phyloP scores from a whole-genome alignment of 2,888 invertebrate species.

The Spatulosminthurus flaviceps region DNA sequence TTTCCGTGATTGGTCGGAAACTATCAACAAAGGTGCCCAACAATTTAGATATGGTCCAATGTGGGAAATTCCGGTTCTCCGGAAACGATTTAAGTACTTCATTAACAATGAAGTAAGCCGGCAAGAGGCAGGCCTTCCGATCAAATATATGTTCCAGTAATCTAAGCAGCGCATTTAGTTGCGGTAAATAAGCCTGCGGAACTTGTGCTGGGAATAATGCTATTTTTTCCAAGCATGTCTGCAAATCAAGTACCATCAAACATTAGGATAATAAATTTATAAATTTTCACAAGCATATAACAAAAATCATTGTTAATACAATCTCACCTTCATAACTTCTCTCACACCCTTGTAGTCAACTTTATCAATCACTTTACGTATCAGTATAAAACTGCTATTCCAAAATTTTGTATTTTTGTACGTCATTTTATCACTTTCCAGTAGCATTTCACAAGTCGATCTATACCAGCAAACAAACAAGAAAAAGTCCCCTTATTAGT shows the following conservation, averaged over 20 bases:
- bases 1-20: conserved; percentile 88
- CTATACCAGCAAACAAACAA: conserved; percentile 67
- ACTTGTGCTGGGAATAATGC: conserved; percentile 80
- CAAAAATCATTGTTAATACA: no score
- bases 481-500: no score
- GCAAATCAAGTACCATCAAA: conserved; percentile 65
- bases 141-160: conserved; percentile 91
- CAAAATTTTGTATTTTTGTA: conserved; percentile 86
- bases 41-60: conserved; percentile 88
- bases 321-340: conserved; percentile 84
- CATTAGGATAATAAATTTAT: conserved; percentile 31
- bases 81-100: conserved; percentile 91
- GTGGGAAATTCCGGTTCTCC: conserved; percentile 83
- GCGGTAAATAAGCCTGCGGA: conserved; percentile 82
- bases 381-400: conserved; percentile 85
- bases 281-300: not conserved
- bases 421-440: conserved; percentile 83
- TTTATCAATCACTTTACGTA: conserved; percentile 84
- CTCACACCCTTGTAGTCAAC: conserved; percentile 96
- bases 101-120: conserved; percentile 94
- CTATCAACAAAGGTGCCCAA: conserved; percentile 91
- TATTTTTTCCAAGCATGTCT: conserved; percentile 89
- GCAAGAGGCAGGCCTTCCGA: conserved; percentile 87
- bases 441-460: conserved; percentile 85
- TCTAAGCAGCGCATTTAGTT: conserved; percentile 81